A percentile compares a stretch with the other conserved stretches of the same genome.
phyloP scores from a whole-genome alignment of 2,113 vertebrate species.

The Gambusia affinis region DNA sequence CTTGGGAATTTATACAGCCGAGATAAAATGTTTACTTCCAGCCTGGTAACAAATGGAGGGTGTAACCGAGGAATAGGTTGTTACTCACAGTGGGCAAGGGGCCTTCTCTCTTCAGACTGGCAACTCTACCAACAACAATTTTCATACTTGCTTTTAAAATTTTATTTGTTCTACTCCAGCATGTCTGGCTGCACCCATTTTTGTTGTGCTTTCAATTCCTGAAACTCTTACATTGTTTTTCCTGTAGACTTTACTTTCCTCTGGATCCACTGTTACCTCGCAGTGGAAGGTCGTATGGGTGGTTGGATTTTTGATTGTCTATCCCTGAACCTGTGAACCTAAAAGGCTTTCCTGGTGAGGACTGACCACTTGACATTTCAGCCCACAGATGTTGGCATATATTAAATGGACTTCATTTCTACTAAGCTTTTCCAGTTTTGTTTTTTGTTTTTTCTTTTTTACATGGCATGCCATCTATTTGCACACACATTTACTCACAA shows the following conservation, averaged over 20 bases:
- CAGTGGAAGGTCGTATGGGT: neutral
- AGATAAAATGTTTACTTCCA: constrained; percentile 9
- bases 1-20: neutral
- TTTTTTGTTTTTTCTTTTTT: no score
- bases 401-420: no score
- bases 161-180: neutral
- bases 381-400: no score
- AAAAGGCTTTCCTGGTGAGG: neutral
- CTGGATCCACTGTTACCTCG: neutral
- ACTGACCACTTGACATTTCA: neutral
- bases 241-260: neutral
- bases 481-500: no score
- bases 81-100: neutral
- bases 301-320: neutral
- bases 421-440: neutral
- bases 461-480: no score
- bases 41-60: constrained; percentile 4
- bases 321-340: neutral
- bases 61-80: neutral
- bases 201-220: neutral
- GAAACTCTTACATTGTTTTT: neutral
- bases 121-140: neutral
- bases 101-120: neutral
- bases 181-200: neutral
- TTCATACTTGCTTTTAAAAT: neutral